These are phyloP conservation scores for Carcharodon carcharias DNA, from an alignment of 2,797 vertebrate genomes.

Conservation along the genomic window DNA sequence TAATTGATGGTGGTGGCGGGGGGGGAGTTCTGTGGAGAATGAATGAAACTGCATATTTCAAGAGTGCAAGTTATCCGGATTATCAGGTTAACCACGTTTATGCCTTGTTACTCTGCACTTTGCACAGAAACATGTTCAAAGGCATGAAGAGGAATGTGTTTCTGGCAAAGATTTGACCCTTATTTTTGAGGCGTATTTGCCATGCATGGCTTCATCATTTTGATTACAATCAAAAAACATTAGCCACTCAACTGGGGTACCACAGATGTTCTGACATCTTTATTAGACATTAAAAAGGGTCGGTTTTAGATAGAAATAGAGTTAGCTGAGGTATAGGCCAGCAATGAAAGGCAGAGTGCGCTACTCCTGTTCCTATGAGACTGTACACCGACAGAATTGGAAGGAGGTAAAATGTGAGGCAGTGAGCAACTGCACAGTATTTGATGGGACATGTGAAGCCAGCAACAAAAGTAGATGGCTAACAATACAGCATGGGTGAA, in stretches of 20 bases:
- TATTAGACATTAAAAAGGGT: no score
- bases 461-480: background rate
- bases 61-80: no score
- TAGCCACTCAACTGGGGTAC: background rate
- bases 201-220: background rate
- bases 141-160: background rate
- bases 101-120: background rate
- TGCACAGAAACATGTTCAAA: background rate
- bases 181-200: background rate
- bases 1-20: background rate
- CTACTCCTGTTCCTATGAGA: background rate
- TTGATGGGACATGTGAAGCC: no score
- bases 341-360: background rate
- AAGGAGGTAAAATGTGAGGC: background rate
- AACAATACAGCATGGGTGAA: background rate
- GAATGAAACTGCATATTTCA: background rate
- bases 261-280: background rate
- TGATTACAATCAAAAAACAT: background rate
- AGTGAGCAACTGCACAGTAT: background rate
- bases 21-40: no score
- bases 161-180: background rate
- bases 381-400: background rate
- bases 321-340: background rate
- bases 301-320: background rate
- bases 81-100: background rate